A percentile compares a stretch with the other conserved stretches of the same genome.
phyloP scores from a whole-genome alignment of 1,140 invertebrate species.

The Drosophila miranda region DNA sequence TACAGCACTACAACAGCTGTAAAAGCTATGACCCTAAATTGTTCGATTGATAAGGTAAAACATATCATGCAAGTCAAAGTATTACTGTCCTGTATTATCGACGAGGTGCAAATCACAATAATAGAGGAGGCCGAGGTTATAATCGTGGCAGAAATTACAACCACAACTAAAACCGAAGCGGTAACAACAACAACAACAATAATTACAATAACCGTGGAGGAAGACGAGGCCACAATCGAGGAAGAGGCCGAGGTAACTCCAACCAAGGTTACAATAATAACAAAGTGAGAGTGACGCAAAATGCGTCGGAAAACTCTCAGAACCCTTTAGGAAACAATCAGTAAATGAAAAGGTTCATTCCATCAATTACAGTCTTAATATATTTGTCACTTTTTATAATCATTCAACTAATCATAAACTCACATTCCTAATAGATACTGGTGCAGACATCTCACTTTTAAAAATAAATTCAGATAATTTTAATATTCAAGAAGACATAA shows the following conservation, averaged over 20 bases:
- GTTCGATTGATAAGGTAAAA: slow-evolving; percentile 4
- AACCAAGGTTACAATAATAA: not conserved
- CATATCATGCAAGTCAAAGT: not conserved
- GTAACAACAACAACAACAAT: not conserved
- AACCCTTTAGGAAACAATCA: no score
- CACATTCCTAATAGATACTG: no score
- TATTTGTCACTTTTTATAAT: no score
- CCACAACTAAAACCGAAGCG: not conserved
- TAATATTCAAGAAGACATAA: no score
- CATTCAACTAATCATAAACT: no score
- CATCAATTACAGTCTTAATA: no score
- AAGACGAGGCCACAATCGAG: not conserved
- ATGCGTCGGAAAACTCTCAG: slow-evolving; percentile 6
- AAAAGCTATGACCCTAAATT: slow-evolving; percentile 29
- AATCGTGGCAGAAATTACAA: slow-evolving; percentile 2
- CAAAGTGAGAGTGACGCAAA: not conserved
- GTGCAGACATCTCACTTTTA: no score
- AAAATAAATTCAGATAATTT: no score
- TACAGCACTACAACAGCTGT: slow-evolving; percentile 2
- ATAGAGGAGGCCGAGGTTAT: slow-evolving; percentile 1
- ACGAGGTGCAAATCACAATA: not conserved
- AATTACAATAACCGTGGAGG: no score
- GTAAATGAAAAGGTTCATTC: no score
- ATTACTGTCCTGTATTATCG: slow-evolving; percentile 9
- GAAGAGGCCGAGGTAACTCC: slow-evolving; percentile 8